Conservation (phyloP, 2,888 invertebrate genomes). For the Temnothorax unifasciatus region DNA sequence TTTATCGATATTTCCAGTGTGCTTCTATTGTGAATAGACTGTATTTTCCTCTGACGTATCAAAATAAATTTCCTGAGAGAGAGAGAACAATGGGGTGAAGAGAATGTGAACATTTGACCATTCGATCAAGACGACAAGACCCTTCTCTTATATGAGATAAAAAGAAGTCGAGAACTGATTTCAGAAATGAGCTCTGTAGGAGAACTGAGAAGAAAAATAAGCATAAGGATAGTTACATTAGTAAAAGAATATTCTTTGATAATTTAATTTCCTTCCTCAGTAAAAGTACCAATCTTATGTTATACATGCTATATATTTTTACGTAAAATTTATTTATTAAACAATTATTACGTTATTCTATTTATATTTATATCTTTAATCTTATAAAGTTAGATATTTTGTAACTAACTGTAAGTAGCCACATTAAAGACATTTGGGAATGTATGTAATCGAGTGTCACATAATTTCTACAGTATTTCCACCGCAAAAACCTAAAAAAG, state of each 20-base stretch:
- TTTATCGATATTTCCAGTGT: constrained; percentile 3
- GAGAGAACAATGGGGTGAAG: neutral
- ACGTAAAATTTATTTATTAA: neutral
- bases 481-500: neutral
- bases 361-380: neutral
- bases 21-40: constrained; percentile 1
- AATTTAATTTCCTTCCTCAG: constrained; percentile 23
- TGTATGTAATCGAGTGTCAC: neutral
- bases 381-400: neutral
- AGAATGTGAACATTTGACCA: constrained; percentile 16
- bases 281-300: neutral
- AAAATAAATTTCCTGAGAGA: constrained; percentile 16
- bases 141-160: constrained; percentile 2
- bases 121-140: constrained; percentile 11
- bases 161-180: constrained; percentile 6
- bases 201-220: constrained; percentile 4
- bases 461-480: neutral
- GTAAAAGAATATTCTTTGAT: neutral
- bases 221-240: neutral
- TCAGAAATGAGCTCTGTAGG: constrained; percentile 12
- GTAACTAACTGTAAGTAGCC: neutral
- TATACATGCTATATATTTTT: neutral
- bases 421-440: neutral
- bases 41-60: constrained; percentile 23
- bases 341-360: neutral